These are phyloP conservation scores for Aspidoscelis tigris DNA, from an alignment of 2,113 vertebrate genomes.

Conservation along the genomic window DNA sequence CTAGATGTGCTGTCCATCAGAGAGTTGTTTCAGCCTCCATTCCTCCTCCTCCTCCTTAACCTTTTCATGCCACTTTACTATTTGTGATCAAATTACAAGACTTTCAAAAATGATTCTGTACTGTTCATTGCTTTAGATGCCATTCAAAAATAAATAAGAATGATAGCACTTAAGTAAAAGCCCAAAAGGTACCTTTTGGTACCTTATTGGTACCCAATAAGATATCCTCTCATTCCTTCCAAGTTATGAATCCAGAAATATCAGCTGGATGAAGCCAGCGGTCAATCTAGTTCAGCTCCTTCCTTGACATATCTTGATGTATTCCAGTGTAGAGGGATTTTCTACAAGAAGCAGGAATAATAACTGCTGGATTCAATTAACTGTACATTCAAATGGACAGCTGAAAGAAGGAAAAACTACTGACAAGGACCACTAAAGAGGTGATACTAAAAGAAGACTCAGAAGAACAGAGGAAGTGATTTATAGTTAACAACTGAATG, in stretches of 20 bases:
- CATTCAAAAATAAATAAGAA: constrained; percentile 56
- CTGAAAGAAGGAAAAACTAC: too few relatives aligned
- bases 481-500: too few relatives aligned
- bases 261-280: background rate
- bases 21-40: background rate
- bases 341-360: too few relatives aligned
- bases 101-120: constrained; percentile 64
- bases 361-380: too few relatives aligned
- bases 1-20: constrained; percentile 46
- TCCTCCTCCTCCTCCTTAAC: background rate
- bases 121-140: constrained; percentile 62
- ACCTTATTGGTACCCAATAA: background rate
- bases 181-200: background rate
- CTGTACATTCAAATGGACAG: too few relatives aligned
- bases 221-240: constrained; percentile 37
- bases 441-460: too few relatives aligned
- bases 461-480: too few relatives aligned
- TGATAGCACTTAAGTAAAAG: constrained; percentile 29
- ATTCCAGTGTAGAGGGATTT: background rate
- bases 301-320: background rate
- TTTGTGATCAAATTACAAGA: constrained; percentile 64
- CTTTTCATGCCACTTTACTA: constrained; percentile 45
- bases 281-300: background rate
- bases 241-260: background rate
- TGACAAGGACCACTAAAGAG: too few relatives aligned